Conservation (phyloP, 2,113 vertebrate species). For the Mesocricetus auratus region DNA sequence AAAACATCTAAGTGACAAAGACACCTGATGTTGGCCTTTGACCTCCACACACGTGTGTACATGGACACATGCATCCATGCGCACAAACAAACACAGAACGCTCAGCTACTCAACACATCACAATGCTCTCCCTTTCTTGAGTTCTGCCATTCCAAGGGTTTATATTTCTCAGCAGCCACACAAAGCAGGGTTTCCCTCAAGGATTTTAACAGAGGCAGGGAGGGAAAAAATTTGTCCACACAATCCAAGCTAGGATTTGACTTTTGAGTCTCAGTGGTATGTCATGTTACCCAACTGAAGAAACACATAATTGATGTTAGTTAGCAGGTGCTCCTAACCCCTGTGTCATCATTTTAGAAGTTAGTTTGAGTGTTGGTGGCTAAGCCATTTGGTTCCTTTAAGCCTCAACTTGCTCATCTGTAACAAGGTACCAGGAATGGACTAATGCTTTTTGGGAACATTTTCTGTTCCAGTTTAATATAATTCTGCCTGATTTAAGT, state of each 20-base stretch:
- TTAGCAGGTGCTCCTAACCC: background rate
- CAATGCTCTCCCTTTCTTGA: background rate
- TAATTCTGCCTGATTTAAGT: constrained; percentile 40
- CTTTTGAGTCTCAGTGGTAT: constrained; percentile 19
- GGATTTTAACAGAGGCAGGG: constrained; percentile 3
- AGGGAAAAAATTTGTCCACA: background rate
- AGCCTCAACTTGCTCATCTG: background rate
- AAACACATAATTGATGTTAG: background rate
- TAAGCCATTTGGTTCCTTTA: constrained; percentile 36
- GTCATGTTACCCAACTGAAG: background rate
- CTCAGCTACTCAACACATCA: background rate
- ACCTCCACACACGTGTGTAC: background rate
- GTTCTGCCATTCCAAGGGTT: background rate
- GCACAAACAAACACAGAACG: background rate
- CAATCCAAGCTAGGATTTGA: constrained; percentile 16
- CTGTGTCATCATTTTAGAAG: background rate
- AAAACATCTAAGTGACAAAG: background rate
- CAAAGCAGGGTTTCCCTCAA: background rate
- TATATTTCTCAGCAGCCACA: constrained; percentile 47
- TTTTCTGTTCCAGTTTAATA: constrained; percentile 4
- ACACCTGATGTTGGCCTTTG: background rate
- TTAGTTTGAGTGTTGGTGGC: background rate
- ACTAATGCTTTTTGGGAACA: background rate
- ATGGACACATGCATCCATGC: background rate
- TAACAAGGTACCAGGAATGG: constrained; percentile 37